These are phyloP conservation scores for Ictalurus furcatus DNA, from an alignment of 2,113 vertebrate species.

Conservation along the genomic window DNA sequence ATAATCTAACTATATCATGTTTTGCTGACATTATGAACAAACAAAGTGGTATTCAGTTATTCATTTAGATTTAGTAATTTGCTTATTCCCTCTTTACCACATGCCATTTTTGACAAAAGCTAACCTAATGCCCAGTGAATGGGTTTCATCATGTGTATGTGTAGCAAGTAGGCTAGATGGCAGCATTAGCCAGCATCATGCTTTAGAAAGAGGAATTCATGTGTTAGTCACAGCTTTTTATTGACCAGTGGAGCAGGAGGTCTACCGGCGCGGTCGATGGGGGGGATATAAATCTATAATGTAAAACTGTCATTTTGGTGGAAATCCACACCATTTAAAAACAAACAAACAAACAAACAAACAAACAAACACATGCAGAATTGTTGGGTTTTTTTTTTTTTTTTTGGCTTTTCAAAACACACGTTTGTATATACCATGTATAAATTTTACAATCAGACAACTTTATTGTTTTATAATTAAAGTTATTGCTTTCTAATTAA, in stretches of 20 bases:
- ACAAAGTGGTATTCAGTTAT: neutral
- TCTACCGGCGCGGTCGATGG: neutral
- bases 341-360: neutral
- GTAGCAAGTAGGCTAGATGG: conserved; percentile 42
- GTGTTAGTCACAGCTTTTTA: neutral
- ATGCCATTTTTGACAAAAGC: neutral
- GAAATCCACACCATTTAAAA: no score
- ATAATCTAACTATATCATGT: neutral
- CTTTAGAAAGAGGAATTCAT: neutral
- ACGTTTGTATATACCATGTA: neutral
- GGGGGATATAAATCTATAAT: neutral
- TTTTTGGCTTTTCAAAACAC: neutral
- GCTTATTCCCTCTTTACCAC: neutral
- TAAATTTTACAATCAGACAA: neutral
- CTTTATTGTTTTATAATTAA: neutral
- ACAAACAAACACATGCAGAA: neutral
- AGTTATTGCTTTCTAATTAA: neutral
- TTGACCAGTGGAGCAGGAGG: neutral
- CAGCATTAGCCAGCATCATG: conserved; percentile 16
- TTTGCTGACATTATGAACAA: neutral
- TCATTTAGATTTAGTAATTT: neutral
- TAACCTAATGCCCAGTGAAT: neutral
- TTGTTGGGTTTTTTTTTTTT: neutral
- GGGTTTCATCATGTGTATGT: neutral
- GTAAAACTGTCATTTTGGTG: neutral